Base-by-base conservation (phyloP, 2,888 invertebrate species). In the Pandemis corylana region DNA sequence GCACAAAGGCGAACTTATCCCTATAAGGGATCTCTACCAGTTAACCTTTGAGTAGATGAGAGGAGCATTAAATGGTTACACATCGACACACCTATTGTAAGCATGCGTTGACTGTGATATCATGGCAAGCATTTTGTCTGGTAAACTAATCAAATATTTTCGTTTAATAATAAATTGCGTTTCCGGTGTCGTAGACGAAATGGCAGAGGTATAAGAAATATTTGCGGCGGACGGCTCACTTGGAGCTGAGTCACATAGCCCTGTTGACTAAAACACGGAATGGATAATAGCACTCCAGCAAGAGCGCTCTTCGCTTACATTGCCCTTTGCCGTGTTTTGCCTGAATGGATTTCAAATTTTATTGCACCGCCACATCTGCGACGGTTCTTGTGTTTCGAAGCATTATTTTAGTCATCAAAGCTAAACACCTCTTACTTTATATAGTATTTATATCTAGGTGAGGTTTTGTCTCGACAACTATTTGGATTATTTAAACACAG, bases 201-300 rank as follows among this genome's bases (percentile, higher is more conserved):
- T 10, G 7, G 56, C 15, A 9, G 0, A 20, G 9, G 13, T 9
- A 9, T 7, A 56, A 56, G 56, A 7, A 56, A 56, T 20, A 53
- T 56, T 56, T 20, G 56, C 10, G 20, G 20, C 5, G 56, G 20
- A 7, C 20, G 10, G 20, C 15, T 56, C 56, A 15, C 20, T 6
- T 51, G 46, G 53, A 71, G 76, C 71, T 76, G 53, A 71, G 56
- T 62, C 76, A 74, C 72, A 64, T 20, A 44, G 46, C 41, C 44
- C n/a, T 20, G 66, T 36, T 28, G 15, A 15, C n/a, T 68, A 20
- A 44, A 15, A 56, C 20, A 20, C 42, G 13, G 44, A 67, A 36
- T 42, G 46, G 20, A 28, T 49, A 53, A 53, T 56, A 56, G 56
- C 56, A 51, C 51, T 53, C 15, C 68, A 71, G n/a, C 44, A 53